Conservation (phyloP, 2,888 invertebrate genomes). For the Sepioteuthis lessoniana region DNA sequence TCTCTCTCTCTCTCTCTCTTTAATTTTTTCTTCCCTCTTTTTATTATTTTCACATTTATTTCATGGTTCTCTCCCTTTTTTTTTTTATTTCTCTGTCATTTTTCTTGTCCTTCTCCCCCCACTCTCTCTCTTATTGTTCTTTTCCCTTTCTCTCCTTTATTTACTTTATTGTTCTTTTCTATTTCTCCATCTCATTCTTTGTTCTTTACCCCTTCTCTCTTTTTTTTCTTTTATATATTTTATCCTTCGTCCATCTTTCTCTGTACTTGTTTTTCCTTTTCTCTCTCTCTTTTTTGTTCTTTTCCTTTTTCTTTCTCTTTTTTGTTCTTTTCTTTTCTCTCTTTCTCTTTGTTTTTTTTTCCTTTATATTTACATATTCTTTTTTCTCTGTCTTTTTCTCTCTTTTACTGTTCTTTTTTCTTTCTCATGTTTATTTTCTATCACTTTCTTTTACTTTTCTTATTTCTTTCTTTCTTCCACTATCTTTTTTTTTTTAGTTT, state of each 20-base stretch:
- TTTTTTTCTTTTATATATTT: not conserved
- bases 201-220: not conserved
- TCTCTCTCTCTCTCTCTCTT: too few relatives aligned
- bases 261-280: not conserved
- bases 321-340: not conserved
- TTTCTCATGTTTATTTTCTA: not conserved
- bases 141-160: not conserved
- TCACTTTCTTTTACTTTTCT: not conserved
- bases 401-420: not conserved
- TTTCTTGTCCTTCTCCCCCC: too few relatives aligned
- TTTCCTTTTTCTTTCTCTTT: not conserved
- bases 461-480: not conserved
- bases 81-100: not conserved
- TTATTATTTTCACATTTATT: too few relatives aligned
- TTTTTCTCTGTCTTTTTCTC: not conserved
- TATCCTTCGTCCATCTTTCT: not conserved
- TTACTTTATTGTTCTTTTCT: not conserved
- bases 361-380: not conserved
- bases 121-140: not conserved
- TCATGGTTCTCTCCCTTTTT: not conserved
- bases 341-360: not conserved
- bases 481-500: not conserved
- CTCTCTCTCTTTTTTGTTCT: not conserved
- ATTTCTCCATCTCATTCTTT: not conserved
- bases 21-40: too few relatives aligned